Evolutionary conservation across 2,797 vertebrate species (phyloP).

Genomic region (Loriculus beryllinus): DNA sequence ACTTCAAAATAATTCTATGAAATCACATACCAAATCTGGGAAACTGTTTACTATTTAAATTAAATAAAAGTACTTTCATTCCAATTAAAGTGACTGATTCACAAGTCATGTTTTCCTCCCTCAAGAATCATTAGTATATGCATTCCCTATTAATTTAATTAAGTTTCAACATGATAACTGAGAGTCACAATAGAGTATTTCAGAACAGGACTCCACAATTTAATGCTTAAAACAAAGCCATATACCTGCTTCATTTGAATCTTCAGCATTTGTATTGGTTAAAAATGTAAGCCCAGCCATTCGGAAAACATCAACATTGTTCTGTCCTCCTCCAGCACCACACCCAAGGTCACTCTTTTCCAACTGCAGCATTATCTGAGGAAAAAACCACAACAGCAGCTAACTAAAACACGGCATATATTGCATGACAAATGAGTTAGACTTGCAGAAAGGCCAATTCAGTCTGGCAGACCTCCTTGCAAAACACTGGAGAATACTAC

Average conservation of each 20-base stretch:
- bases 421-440: not conserved
- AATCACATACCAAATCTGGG: not conserved
- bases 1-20: not conserved
- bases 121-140: not conserved
- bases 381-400: not conserved
- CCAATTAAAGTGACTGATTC: not conserved
- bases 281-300: conserved; percentile 88
- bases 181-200: not conserved
- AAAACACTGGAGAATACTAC: not conserved
- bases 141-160: not conserved
- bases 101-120: not conserved
- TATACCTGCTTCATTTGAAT: conserved; percentile 69
- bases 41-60: not conserved
- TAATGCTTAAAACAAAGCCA: not conserved
- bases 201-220: not conserved
- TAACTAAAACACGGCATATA: not conserved
- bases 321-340: conserved; percentile 87
- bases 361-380: conserved; percentile 80
- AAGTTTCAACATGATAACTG: not conserved
- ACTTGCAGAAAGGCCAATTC: not conserved
- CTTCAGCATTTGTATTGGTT: conserved; percentile 84
- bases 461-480: not conserved
- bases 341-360: conserved; percentile 89
- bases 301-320: conserved; percentile 83
- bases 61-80: not conserved